These are phyloP conservation scores for Semaprochilodus insignis DNA, from an alignment of 2,797 vertebrate species.

Conservation along the genomic window DNA sequence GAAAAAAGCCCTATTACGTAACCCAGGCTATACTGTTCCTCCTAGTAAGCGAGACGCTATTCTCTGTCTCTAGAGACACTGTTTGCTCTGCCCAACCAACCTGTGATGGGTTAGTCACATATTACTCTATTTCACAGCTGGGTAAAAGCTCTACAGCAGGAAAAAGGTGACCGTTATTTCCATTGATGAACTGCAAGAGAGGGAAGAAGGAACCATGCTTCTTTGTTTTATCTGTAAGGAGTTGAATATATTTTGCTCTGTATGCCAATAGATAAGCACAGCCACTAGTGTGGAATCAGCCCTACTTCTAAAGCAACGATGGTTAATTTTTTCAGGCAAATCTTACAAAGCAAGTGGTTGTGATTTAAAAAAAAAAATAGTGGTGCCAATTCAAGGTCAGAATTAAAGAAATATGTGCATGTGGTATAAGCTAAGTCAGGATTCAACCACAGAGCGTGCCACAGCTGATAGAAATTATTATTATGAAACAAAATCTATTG, in stretches of 20 bases:
- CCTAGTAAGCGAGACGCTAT: background rate
- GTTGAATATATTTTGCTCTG: background rate
- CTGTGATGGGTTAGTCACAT: conserved; percentile 38
- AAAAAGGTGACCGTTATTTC: conserved; percentile 67
- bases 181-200: conserved; percentile 57
- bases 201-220: background rate
- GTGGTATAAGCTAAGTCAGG: background rate
- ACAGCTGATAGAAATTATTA: too few species aligned
- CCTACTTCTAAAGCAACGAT: background rate
- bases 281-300: background rate
- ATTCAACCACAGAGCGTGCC: background rate
- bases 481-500: too few species aligned
- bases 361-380: background rate
- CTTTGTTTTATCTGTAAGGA: background rate
- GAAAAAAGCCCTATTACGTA: conserved; percentile 17
- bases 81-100: conserved; percentile 45
- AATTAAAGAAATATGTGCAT: background rate
- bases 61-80: conserved; percentile 30
- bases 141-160: conserved; percentile 53
- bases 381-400: background rate
- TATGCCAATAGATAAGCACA: background rate
- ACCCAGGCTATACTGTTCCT: conserved; percentile 17
- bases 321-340: background rate
- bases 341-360: background rate
- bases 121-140: conserved; percentile 38